Evolutionary conservation across 2,888 invertebrate genomes (phyloP).

Genomic region (Patella depressa): DNA sequence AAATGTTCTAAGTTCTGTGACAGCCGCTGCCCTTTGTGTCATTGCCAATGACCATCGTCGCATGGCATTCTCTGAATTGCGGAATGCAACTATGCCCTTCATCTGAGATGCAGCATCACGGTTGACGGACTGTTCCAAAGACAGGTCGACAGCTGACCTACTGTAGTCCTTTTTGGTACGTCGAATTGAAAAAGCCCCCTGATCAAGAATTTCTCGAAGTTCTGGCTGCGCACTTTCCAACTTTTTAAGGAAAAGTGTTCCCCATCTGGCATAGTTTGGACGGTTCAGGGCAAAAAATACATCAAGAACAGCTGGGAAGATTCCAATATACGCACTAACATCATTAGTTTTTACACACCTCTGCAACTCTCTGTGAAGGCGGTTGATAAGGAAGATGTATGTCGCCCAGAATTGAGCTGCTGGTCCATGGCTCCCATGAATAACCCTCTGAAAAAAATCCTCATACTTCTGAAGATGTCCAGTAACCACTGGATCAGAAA

Average conservation of each 20-base stretch:
- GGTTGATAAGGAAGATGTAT: conserved; percentile 24
- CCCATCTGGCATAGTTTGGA: conserved; percentile 37
- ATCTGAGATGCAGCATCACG: too few relatives aligned
- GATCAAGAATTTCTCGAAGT: conserved; percentile 19
- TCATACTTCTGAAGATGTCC: conserved; percentile 18
- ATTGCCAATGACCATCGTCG: conserved; percentile 26
- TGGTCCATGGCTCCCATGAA: conserved; percentile 11
- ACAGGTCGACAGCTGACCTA: too few relatives aligned
- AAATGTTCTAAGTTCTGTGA: conserved; percentile 23
- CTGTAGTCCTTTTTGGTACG: too few relatives aligned
- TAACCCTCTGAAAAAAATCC: conserved; percentile 2
- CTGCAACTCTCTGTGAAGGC: conserved; percentile 20
- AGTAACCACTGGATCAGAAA: background rate
- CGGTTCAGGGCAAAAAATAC: conserved; percentile 27
- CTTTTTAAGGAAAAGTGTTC: conserved; percentile 32
- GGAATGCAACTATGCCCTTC: too few relatives aligned
- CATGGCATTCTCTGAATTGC: conserved; percentile 29
- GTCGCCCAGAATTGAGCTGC: conserved; percentile 19
- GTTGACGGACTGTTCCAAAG: too few relatives aligned
- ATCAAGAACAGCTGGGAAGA: conserved; percentile 20
- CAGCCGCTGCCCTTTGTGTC: conserved; percentile 28
- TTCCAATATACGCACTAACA: conserved; percentile 16
- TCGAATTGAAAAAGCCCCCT: conserved; percentile 34
- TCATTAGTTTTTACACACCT: conserved; percentile 29
- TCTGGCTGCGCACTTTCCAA: conserved; percentile 12